Base-by-base conservation (phyloP, 37 sponge, comb jelly and placozoan genomes). In the Hexactinellida sp. region DNA sequence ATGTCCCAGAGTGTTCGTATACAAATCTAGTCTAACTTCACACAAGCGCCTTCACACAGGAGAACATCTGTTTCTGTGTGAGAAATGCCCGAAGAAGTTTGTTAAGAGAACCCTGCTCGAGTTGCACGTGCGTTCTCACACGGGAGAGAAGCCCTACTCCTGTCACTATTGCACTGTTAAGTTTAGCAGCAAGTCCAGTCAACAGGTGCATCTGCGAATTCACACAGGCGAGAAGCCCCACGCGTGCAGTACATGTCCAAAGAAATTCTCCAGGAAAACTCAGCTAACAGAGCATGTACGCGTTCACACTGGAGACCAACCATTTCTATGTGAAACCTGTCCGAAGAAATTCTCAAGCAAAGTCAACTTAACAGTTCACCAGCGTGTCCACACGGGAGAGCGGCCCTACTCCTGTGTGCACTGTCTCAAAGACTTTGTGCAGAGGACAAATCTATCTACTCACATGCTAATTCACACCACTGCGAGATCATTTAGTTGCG, bases 331-430 rank as follows among this genome's bases (percentile, higher is more conserved):
- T 28, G 34, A 23, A 21, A 25, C 30, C 3, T 63, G 76, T 28
- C 76, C 76, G 30, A 63, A 63, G 34, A 63, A 63, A 23, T 63
- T 63, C 13, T 63, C 76, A 25, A 63, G 76, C 30, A 63, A 63
- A n/a, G 30, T 63, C 5, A 63, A n/a, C 34, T 63, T 63, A 28
- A 63, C 76, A 25, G 76, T 63, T 25, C 76, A 63, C 34, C 76
- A n/a, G 13, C 76, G 76, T 63, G 76, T 63, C 30, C 76, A 63
- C 76, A 63, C 76, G 3, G 76, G 76, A 63, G 76, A 63, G 30
- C 3, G 13, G 30, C 76, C 76, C 13, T 63, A 63, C 13, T 63
- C 76, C 30, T 63, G 76, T 63, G 30, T 3, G 13, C 76, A 63
- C 1, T 63, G 76, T 28, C 76, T 23, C 30, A 63, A 63, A 28